phyloP scores from a whole-genome alignment of 2,113 vertebrate species.

The Piprites chloris region DNA sequence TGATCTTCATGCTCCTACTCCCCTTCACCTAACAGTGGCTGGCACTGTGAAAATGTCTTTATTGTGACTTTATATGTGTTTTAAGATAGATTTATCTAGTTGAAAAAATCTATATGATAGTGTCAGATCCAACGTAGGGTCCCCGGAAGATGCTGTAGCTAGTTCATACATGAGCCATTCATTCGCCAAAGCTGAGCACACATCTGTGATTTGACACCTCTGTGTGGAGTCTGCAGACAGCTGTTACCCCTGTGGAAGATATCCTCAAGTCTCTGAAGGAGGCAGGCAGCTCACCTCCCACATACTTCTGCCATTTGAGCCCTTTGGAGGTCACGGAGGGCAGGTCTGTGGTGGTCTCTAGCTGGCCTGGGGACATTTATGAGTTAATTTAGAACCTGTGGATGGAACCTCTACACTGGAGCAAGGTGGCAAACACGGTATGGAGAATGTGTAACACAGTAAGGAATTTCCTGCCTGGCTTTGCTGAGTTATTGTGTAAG shows the following conservation, averaged over 20 bases:
- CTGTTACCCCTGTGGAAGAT: not conserved
- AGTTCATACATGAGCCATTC: rapidly evolving
- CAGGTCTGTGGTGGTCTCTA: too few species aligned
- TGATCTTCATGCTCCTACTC: not conserved
- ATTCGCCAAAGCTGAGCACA: rapidly evolving
- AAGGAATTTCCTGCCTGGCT: too few species aligned
- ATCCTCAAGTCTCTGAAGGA: not conserved
- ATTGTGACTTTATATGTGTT: not conserved
- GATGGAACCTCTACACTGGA: too few species aligned
- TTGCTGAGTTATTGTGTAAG: too few species aligned
- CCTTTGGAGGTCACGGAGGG: not conserved
- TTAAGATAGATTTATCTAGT: not conserved
- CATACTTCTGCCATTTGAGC: not conserved
- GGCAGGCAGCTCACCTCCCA: not conserved
- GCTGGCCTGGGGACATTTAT: too few species aligned
- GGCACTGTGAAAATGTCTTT: not conserved
- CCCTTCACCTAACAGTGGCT: not conserved
- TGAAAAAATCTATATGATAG: not conserved
- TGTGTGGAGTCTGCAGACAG: not conserved
- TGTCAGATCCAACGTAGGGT: rapidly evolving
- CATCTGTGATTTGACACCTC: not conserved
- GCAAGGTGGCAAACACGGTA: too few species aligned
- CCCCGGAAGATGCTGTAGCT: not conserved
- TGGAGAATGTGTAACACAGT: too few species aligned
- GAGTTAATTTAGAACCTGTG: too few species aligned